Conservation (phyloP, 2,113 vertebrate species). For the Thalassarche chlororhynchos region DNA sequence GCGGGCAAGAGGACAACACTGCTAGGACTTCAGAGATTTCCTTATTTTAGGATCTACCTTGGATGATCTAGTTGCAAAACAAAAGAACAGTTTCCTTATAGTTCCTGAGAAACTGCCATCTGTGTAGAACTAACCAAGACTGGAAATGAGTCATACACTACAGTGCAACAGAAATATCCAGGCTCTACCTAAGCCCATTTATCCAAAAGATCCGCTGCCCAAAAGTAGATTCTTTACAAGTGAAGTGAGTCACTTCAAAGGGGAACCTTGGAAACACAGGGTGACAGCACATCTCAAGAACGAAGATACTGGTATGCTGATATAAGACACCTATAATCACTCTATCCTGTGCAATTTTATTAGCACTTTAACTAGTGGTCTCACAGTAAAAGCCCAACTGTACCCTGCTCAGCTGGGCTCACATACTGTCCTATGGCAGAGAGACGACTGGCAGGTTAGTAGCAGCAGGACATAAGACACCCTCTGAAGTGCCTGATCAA, state of each 20-base stretch:
- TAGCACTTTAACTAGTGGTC: neutral
- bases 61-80: neutral
- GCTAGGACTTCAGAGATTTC: neutral
- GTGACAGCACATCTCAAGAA: neutral
- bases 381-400: neutral
- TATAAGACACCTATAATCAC: neutral
- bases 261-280: neutral
- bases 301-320: no score
- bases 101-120: neutral
- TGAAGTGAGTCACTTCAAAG: neutral
- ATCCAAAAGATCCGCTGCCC: neutral
- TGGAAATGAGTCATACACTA: neutral
- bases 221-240: neutral
- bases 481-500: neutral
- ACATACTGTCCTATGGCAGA: neutral
- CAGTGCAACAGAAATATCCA: neutral
- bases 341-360: neutral
- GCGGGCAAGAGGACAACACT: neutral
- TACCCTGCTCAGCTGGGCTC: neutral
- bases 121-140: neutral
- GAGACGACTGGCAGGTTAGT: neutral
- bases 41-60: neutral
- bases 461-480: neutral
- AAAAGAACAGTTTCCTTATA: neutral
- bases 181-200: neutral